Conservation (phyloP, 1,140 invertebrate genomes). For the Steinernema khuongi region DNA sequence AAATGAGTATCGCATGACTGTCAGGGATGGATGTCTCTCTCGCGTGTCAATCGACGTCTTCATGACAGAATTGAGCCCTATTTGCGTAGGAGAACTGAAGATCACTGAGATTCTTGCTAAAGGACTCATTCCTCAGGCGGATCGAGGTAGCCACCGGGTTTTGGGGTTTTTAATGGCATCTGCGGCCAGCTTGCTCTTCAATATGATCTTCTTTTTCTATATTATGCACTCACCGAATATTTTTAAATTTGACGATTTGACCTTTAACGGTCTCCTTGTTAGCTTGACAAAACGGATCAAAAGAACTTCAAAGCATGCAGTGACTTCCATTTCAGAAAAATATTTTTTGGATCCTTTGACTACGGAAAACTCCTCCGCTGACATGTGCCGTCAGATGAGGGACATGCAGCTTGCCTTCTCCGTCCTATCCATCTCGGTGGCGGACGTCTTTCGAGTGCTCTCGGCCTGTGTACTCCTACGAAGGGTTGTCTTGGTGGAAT, state of each 20-base stretch:
- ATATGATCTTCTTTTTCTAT: too few relatives aligned
- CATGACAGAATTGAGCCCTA: background rate
- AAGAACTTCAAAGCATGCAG: too few relatives aligned
- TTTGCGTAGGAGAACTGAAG: background rate
- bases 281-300: too few relatives aligned
- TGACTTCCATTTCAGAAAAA: background rate
- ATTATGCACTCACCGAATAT: too few relatives aligned
- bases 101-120: background rate
- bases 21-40: background rate
- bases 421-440: background rate
- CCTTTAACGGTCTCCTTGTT: too few relatives aligned
- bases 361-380: background rate
- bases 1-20: background rate
- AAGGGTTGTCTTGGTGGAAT: background rate
- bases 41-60: background rate
- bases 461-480: background rate
- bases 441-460: background rate
- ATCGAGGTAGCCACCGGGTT: too few relatives aligned
- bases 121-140: background rate
- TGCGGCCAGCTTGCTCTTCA: too few relatives aligned
- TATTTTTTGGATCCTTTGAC: background rate
- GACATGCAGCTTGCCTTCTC: constrained; percentile 1
- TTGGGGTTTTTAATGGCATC: too few relatives aligned
- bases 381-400: background rate
- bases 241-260: too few relatives aligned